Evolutionary conservation across 2,113 vertebrate genomes (phyloP).

Genomic region (Myiagra hebetior): DNA sequence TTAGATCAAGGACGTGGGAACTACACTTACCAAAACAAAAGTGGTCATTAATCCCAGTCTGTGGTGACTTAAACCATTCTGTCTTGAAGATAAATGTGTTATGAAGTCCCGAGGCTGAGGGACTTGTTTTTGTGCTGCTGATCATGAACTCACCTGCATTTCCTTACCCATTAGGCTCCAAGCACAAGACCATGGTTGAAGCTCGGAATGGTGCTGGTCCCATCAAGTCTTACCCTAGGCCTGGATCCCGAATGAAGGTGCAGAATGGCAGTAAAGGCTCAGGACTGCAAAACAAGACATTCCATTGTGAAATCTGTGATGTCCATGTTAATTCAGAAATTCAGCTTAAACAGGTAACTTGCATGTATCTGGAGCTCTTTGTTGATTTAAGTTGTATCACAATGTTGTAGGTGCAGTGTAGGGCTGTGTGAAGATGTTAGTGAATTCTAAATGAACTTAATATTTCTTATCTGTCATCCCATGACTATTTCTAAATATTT

Average conservation of each 20-base stretch:
- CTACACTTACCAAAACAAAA: background rate
- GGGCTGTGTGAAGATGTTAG: background rate
- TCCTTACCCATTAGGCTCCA: conserved; percentile 79
- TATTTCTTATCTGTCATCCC: background rate
- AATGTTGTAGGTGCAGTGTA: background rate
- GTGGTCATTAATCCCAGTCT: background rate
- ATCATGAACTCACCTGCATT: background rate
- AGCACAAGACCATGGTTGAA: conserved; percentile 98
- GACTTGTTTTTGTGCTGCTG: background rate
- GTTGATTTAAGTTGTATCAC: background rate
- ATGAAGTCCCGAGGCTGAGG: background rate
- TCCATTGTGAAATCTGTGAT: conserved; percentile 98
- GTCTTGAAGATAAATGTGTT: background rate
- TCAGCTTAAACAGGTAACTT: conserved; percentile 93
- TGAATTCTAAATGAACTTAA: background rate
- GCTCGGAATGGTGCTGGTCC: conserved; percentile 92
- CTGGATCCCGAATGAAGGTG: conserved; percentile 87
- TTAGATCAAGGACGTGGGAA: background rate
- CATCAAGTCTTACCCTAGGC: conserved; percentile 93
- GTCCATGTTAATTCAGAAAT: conserved; percentile 98
- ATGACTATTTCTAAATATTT: background rate
- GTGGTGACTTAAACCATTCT: background rate
- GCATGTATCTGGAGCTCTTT: background rate
- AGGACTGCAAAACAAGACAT: conserved; percentile 94
- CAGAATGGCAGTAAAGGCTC: conserved; percentile 85